Evolutionary conservation across 2,113 vertebrate species (phyloP), one percentile per base, ranked within the genome.

Genomic region (Girardinichthys multiradiatus): DNA sequence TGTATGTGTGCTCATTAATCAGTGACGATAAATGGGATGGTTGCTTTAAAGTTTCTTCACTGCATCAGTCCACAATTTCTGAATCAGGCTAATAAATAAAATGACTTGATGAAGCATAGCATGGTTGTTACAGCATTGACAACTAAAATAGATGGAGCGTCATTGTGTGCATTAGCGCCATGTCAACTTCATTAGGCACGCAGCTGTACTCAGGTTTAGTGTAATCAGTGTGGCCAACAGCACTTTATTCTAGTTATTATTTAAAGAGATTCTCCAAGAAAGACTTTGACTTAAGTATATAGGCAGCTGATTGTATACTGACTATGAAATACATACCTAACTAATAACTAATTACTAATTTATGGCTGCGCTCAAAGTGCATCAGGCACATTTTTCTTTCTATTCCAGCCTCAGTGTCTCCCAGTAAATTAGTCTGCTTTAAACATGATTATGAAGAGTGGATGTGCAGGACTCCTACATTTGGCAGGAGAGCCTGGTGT

Each of bases 161-260:
- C 57, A 84, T 72, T 72, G 59, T 51, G 67, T 80, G 77, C 77
- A 86, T 86, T 84, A 81, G 66, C 10, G 26, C 45, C 76, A 61
- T 77, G 86, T 84, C 80, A 72, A 77, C 82, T 68, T 83, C 87
- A 84, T 89, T 86, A 87, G 76, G 76, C 70, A 85, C 71, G 79
- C 77, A 76, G 72, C 71, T 30, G 60, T 76, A 73, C 76, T 78
- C 83, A 81, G 79, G 74, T 82, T 83, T 77, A 68, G 66, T 74
- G 63, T 79, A 83, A 87, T 85, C 82, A 70, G 68, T 67, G 81
- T 71, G 82, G 80, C 70, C 17, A 5, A 54, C 80, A 59, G 66
- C 64, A 76, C 63, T 83, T 72, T 80, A 74, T 69, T 76, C 66
- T 57, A 68, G 70, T 80, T 66, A 64, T 74, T 76, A 73, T 71